Conservation (phyloP, 2,797 vertebrate species). For the Rhynchotus rufescens region DNA sequence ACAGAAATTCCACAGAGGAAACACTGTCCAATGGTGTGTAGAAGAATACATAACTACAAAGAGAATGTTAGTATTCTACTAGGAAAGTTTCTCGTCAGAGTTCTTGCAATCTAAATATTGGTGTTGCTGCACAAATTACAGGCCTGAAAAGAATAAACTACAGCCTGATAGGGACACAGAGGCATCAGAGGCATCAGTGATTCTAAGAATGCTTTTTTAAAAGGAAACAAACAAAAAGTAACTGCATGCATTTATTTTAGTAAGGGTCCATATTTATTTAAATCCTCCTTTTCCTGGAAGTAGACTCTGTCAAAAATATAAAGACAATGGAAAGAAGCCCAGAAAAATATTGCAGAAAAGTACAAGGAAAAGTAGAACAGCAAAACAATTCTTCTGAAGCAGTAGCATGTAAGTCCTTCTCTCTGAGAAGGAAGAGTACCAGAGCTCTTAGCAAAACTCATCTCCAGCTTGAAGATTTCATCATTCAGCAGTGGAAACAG, state of each 20-base stretch:
- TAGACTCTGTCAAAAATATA: background rate
- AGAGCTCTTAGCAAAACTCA: background rate
- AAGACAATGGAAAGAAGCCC: background rate
- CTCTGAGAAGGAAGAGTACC: background rate
- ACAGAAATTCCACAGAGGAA: background rate
- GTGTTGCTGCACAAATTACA: background rate
- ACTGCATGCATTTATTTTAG: background rate
- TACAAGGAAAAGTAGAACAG: background rate
- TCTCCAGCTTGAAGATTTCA: background rate
- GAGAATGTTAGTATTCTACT: background rate
- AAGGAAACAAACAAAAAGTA: background rate
- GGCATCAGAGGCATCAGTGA: background rate
- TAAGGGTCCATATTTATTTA: background rate
- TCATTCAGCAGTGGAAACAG: background rate
- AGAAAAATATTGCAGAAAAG: background rate
- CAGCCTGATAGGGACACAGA: background rate
- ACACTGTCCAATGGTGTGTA: background rate
- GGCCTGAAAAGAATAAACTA: background rate
- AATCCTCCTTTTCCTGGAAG: background rate
- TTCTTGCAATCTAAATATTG: background rate
- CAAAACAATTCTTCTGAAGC: background rate
- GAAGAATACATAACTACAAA: background rate
- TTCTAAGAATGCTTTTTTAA: background rate
- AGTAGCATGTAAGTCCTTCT: rapidly evolving
- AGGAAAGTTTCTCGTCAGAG: background rate